Evolutionary conservation across 2,797 vertebrate genomes (phyloP).

Genomic region (Acanthopagrus latus): DNA sequence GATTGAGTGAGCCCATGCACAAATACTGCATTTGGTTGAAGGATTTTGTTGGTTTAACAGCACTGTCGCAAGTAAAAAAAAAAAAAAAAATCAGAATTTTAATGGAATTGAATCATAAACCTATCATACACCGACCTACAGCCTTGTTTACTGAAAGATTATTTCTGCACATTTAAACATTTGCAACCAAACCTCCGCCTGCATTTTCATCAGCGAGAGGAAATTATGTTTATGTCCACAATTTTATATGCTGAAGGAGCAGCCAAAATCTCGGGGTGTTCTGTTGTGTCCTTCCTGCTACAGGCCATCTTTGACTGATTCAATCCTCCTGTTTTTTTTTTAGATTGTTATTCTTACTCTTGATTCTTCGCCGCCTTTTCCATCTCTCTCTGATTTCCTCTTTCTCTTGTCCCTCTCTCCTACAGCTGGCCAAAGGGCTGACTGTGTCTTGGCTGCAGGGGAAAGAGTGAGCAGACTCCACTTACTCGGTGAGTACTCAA

Average conservation of each 20-base stretch:
- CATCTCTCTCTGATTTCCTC: background rate
- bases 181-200: conserved; percentile 3
- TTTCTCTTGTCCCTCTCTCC: conserved; percentile 8
- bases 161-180: conserved; percentile 20
- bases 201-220: background rate
- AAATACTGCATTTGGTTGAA: background rate
- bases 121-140: background rate
- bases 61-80: background rate
- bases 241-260: background rate
- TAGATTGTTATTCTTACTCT: conserved; percentile 31
- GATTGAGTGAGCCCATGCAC: conserved; percentile 15
- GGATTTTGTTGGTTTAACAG: conserved; percentile 16
- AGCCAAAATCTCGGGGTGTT: background rate
- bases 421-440: conserved; percentile 46
- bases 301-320: conserved; percentile 21
- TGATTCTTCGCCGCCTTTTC: conserved; percentile 2
- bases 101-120: conserved; percentile 17
- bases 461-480: conserved; percentile 56
- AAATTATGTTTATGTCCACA: background rate
- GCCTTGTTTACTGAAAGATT: conserved; percentile 13
- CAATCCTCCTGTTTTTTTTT: conserved; percentile 24
- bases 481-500: conserved; percentile 74
- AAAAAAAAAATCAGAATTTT: background rate
- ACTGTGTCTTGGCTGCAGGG: conserved; percentile 57
- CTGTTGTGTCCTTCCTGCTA: background rate